phyloP scores from a whole-genome alignment of 2,797 vertebrate species.

The Hirundo rustica region DNA sequence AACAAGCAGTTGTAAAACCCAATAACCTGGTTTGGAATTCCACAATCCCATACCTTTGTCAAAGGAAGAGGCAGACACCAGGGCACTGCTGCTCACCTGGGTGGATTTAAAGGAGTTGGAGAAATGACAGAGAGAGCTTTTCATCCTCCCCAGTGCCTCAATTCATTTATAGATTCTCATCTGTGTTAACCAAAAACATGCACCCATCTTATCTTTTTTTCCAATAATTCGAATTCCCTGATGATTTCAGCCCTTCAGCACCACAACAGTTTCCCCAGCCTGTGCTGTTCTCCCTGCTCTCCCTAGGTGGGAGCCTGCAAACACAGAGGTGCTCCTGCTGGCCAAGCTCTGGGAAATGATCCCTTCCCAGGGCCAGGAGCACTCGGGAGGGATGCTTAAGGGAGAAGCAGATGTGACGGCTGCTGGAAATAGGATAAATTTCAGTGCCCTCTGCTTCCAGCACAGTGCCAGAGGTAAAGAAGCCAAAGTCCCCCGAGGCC shows the following conservation, averaged over 20 bases:
- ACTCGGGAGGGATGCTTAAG: background rate
- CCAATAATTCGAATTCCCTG: background rate
- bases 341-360: background rate
- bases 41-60: slow-evolving; percentile 37
- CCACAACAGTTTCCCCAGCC: background rate
- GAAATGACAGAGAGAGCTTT: slow-evolving; percentile 53
- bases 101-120: background rate
- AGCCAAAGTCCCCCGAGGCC: background rate
- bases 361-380: too few species aligned
- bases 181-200: background rate
- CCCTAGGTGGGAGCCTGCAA: slow-evolving; percentile 8
- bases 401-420: background rate
- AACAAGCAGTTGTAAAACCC: background rate
- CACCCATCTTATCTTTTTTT: background rate
- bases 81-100: slow-evolving; percentile 34
- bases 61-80: slow-evolving; percentile 41
- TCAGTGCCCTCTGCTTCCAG: background rate
- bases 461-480: background rate
- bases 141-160: slow-evolving; percentile 37
- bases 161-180: slow-evolving; percentile 26
- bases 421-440: background rate
- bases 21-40: background rate
- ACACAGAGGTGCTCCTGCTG: background rate
- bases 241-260: background rate
- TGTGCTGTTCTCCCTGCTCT: background rate